These are phyloP conservation scores for Lithophane ornitopus DNA, from an alignment of 2,888 invertebrate species.

Conservation along the genomic window DNA sequence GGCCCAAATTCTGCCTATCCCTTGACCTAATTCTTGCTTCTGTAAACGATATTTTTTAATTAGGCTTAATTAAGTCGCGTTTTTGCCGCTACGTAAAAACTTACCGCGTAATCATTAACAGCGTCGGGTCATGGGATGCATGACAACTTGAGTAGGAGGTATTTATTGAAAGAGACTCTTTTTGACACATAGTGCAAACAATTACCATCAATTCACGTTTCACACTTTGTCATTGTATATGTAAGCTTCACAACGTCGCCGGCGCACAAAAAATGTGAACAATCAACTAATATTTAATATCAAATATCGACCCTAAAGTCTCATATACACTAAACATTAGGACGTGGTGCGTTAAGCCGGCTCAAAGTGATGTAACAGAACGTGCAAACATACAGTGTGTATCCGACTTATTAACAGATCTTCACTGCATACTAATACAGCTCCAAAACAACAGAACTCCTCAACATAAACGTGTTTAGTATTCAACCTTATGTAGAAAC, in stretches of 20 bases:
- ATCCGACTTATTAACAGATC: slow-evolving; percentile 88
- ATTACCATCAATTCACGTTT: slow-evolving; percentile 71
- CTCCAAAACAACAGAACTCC: slow-evolving; percentile 42
- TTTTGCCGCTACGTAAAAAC: slow-evolving; percentile 34
- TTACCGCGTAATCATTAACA: not conserved
- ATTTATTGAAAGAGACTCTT: slow-evolving; percentile 53
- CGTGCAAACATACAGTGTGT: slow-evolving; percentile 86
- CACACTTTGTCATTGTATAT: slow-evolving; percentile 83
- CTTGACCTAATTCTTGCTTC: slow-evolving; percentile 82
- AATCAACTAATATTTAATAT: slow-evolving; percentile 87
- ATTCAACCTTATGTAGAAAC: slow-evolving; percentile 56
- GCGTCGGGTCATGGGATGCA: not conserved
- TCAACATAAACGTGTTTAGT: slow-evolving; percentile 36
- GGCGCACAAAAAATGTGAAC: slow-evolving; percentile 82
- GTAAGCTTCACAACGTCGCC: slow-evolving; percentile 80
- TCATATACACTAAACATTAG: slow-evolving; percentile 88
- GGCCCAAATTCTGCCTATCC: slow-evolving; percentile 77
- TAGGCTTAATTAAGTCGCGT: slow-evolving; percentile 69
- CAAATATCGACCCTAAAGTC: slow-evolving; percentile 87
- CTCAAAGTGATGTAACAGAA: slow-evolving; percentile 88
- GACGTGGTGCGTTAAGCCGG: slow-evolving; percentile 86
- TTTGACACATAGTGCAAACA: slow-evolving; percentile 59
- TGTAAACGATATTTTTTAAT: slow-evolving; percentile 78
- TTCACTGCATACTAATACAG: slow-evolving; percentile 71
- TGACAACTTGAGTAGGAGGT: slow-evolving; percentile 57